Evolutionary conservation across 64 coral and sea anemone species (phyloP).

Genomic region (Astreopora myriophthalma): DNA sequence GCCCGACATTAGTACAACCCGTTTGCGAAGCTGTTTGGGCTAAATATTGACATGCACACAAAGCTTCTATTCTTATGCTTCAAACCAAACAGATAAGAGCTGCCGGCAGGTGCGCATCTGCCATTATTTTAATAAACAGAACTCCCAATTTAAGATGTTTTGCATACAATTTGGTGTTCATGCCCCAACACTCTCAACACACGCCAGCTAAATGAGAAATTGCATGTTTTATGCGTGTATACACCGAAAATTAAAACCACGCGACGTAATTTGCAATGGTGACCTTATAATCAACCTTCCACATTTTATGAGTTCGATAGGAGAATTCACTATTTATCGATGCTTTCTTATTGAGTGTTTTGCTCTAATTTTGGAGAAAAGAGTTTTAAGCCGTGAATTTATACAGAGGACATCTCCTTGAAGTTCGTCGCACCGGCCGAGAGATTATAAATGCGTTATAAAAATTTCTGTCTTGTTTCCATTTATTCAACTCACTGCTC

Average conservation of each 20-base stretch:
- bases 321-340: not conserved
- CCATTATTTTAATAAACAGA: conserved; percentile 31
- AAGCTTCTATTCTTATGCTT: not conserved
- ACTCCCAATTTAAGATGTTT: conserved; percentile 36
- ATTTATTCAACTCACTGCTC: not conserved
- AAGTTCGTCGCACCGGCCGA: not conserved
- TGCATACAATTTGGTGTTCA: conserved; percentile 36
- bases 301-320: not conserved
- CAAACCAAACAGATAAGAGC: not conserved
- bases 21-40: not conserved
- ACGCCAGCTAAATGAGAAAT: not conserved
- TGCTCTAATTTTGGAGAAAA: not conserved
- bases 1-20: not conserved
- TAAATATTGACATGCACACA: not conserved
- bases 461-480: not conserved
- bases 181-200: not conserved
- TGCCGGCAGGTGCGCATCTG: not conserved
- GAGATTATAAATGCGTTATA: not conserved
- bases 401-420: not conserved
- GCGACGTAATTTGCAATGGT: not conserved
- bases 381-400: not conserved
- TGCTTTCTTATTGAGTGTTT: not conserved
- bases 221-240: not conserved
- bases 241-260: not conserved
- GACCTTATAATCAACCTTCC: not conserved